Percentiles rank a stretch among this genome's conserved stretches.
Conservation (phyloP, 2,797 vertebrate genomes). For the Neosilurus mollespiculum region DNA sequence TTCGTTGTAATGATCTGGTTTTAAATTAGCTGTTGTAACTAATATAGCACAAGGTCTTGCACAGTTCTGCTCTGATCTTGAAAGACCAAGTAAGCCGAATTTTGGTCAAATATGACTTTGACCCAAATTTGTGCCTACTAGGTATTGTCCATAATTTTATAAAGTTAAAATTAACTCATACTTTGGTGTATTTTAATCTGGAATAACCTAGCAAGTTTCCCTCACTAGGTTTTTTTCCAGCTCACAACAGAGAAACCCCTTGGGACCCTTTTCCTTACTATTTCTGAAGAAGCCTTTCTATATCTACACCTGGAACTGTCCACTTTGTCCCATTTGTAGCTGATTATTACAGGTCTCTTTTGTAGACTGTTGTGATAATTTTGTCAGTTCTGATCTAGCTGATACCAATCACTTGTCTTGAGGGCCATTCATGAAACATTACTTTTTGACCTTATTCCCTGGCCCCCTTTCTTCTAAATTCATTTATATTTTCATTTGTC, state of each 20-base stretch:
- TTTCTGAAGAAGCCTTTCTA: constrained; percentile 16
- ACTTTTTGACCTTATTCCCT: not conserved
- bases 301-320: constrained; percentile 6
- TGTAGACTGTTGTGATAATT: not conserved
- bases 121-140: too few species aligned
- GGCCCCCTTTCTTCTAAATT: not conserved
- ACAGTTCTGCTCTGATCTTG: too few species aligned
- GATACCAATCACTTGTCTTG: constrained; percentile 7
- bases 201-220: too few species aligned
- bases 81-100: too few species aligned
- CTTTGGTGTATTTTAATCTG: too few species aligned
- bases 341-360: constrained; percentile 6
- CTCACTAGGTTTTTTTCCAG: too few species aligned
- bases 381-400: constrained; percentile 6
- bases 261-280: not conserved
- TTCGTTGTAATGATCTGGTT: not conserved
- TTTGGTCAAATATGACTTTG: too few species aligned
- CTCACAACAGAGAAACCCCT: too few species aligned
- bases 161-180: too few species aligned
- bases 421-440: not conserved
- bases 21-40: not conserved
- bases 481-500: too few species aligned
- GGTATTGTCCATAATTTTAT: too few species aligned
- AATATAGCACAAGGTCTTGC: not conserved
- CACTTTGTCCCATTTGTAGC: constrained; percentile 6